Evolutionary conservation across 2,888 invertebrate species (phyloP).

Genomic region (Syritta pipiens): DNA sequence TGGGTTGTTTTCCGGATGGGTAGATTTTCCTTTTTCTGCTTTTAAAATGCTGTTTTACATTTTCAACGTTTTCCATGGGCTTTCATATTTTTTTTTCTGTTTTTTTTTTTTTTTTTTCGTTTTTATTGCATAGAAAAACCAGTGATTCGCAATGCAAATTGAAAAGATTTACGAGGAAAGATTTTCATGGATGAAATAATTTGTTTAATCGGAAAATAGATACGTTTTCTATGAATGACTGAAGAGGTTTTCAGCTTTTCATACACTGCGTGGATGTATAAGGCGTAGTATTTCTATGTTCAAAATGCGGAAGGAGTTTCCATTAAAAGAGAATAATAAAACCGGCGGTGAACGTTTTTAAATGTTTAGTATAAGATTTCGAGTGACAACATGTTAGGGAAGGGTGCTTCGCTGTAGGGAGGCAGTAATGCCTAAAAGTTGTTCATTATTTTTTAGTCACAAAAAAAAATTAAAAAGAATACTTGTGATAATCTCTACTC

Average conservation of each 20-base stretch:
- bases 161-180: conserved; percentile 68
- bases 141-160: conserved; percentile 52
- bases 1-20: conserved; percentile 79
- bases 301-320: conserved; percentile 46
- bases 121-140: conserved; percentile 55
- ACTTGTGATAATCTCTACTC: too few species aligned
- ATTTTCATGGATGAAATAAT: conserved; percentile 74
- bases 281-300: conserved; percentile 36
- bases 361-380: neutral
- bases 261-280: neutral
- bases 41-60: conserved; percentile 63
- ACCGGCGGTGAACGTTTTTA: neutral
- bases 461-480: too few species aligned
- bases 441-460: too few species aligned
- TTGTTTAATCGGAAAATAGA: conserved; percentile 71
- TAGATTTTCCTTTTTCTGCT: conserved; percentile 68
- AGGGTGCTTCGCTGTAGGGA: too few species aligned
- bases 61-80: conserved; percentile 22
- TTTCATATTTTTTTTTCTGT: too few species aligned
- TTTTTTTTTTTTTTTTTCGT: conserved; percentile 11
- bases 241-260: conserved; percentile 50
- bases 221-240: conserved; percentile 56
- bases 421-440: too few species aligned
- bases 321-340: conserved; percentile 47
- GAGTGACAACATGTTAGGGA: too few species aligned